These are phyloP conservation scores for Limosa lapponica DNA, from an alignment of 2,797 vertebrate genomes.

Conservation along the genomic window DNA sequence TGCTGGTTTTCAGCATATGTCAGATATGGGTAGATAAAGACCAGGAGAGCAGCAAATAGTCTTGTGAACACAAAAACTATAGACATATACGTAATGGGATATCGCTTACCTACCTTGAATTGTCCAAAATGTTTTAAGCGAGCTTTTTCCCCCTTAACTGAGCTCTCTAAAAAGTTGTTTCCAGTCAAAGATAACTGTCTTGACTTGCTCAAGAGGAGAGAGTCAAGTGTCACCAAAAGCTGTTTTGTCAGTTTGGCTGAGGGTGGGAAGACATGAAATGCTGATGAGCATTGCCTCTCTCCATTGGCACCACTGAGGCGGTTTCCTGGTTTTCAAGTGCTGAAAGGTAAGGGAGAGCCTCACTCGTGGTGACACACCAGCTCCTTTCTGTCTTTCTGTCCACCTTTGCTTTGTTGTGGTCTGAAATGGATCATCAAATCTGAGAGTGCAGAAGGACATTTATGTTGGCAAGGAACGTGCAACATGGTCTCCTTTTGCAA, in stretches of 20 bases:
- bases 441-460: background rate
- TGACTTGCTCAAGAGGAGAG: background rate
- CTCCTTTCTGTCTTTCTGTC: background rate
- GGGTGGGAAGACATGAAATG: background rate
- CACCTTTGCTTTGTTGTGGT: background rate
- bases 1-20: background rate
- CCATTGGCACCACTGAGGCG: background rate
- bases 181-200: background rate
- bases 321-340: accelerated
- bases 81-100: background rate
- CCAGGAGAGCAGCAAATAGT: background rate
- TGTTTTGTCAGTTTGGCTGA: background rate
- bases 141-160: background rate
- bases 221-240: background rate
- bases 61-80: background rate
- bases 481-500: background rate
- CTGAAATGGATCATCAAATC: background rate
- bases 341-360: background rate
- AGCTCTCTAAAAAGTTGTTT: background rate
- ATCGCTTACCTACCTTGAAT: background rate
- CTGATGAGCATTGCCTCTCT: background rate
- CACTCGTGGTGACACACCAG: background rate
- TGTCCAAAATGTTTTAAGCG: background rate
- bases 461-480: background rate
- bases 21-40: background rate